Conservation (phyloP, 2,113 vertebrate species). For the Leptobrachium ailaonicum region DNA sequence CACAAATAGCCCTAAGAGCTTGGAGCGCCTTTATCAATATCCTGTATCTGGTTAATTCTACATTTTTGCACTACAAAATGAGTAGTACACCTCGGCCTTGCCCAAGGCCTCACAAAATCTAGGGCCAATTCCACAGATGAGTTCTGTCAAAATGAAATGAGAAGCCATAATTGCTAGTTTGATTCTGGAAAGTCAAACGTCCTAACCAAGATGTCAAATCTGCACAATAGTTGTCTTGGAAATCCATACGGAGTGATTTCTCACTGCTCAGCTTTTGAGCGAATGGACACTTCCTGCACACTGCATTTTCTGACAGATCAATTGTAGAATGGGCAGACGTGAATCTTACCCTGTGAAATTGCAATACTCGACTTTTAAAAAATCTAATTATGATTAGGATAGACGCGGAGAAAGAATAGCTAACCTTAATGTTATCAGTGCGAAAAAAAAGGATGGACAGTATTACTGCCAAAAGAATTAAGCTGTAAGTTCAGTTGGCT, state of each 20-base stretch:
- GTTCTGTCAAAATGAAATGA: too few relatives aligned
- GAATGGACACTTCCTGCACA: slow-evolving; percentile 43
- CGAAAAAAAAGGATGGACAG: slow-evolving; percentile 50
- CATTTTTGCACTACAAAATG: too few relatives aligned
- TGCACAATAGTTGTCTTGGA: slow-evolving; percentile 44
- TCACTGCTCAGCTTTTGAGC: slow-evolving; percentile 42
- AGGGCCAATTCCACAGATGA: too few relatives aligned
- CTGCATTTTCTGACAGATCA: slow-evolving; percentile 53
- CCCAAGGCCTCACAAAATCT: too few relatives aligned
- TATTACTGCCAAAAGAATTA: slow-evolving; percentile 39
- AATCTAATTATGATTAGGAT: slow-evolving; percentile 52
- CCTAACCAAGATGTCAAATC: slow-evolving; percentile 11
- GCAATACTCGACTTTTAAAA: slow-evolving; percentile 56
- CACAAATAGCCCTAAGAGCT: too few relatives aligned
- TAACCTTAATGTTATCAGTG: slow-evolving; percentile 48
- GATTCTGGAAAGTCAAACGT: slow-evolving; percentile 1
- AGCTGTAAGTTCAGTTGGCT: slow-evolving; percentile 43
- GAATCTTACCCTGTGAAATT: slow-evolving; percentile 51
- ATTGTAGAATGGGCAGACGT: slow-evolving; percentile 51
- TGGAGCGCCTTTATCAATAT: too few relatives aligned
- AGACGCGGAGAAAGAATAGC: slow-evolving; percentile 41
- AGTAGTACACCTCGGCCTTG: too few relatives aligned
- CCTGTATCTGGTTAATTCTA: too few relatives aligned
- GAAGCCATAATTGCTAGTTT: not conserved
- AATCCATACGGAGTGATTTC: slow-evolving; percentile 47